Evolutionary conservation across 2,797 vertebrate species (phyloP).

Genomic region (Syngnathus acus): DNA sequence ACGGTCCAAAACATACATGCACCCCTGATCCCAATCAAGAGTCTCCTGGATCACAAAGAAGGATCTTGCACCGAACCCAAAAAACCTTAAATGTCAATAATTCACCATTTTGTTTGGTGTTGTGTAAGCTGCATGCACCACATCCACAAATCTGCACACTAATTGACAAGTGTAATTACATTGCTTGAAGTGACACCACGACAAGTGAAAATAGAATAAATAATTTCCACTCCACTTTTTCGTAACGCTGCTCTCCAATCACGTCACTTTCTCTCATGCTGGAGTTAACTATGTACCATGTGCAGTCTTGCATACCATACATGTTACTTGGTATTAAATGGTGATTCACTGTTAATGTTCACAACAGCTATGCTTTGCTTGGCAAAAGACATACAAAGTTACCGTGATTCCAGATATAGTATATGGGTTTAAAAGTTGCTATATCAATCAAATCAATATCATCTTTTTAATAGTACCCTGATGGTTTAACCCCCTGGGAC

Average conservation of each 20-base stretch:
- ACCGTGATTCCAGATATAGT: not conserved
- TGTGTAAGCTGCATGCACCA: not conserved
- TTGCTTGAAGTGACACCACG: not conserved
- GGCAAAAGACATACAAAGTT: not conserved
- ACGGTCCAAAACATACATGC: not conserved
- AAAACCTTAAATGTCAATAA: not conserved
- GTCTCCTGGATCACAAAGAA: not conserved
- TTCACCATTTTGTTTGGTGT: not conserved
- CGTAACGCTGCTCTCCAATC: not conserved
- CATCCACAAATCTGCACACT: not conserved
- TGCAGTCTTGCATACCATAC: not conserved
- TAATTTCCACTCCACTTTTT: not conserved
- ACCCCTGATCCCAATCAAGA: not conserved
- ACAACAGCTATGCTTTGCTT: constrained; percentile 3
- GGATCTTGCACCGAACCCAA: not conserved
- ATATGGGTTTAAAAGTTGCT: constrained; percentile 2
- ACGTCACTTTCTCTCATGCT: not conserved
- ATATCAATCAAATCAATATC: constrained; percentile 38
- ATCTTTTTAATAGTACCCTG: constrained; percentile 8
- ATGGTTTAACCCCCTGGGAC: constrained; percentile 25
- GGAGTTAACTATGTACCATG: not conserved
- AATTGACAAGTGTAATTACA: not conserved
- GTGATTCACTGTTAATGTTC: not conserved
- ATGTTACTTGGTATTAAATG: not conserved
- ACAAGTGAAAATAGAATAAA: not conserved